A percentile compares a stretch with the other conserved stretches of the same genome.
Conservation (phyloP, 2,888 invertebrate genomes). For the Agonopterix subpropinquella region DNA sequence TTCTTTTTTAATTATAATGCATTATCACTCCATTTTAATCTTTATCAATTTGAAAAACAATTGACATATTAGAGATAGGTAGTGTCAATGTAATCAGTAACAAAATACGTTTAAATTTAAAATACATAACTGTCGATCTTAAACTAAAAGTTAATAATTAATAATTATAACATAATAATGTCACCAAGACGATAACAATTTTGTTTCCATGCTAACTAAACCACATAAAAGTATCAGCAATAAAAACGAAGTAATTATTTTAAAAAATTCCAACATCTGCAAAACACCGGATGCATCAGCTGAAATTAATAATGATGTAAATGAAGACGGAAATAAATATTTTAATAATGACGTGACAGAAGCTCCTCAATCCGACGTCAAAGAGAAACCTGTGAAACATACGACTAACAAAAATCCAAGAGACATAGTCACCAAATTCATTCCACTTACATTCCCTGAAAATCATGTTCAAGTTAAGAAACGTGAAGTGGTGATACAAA, state of each 20-base stretch:
- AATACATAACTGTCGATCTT: neutral
- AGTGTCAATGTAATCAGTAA: neutral
- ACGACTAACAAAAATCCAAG: conserved; percentile 47
- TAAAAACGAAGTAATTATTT: conserved; percentile 6
- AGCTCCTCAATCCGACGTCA: conserved; percentile 68
- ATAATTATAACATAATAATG: neutral
- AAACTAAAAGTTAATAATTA: neutral
- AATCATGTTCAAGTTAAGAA: conserved; percentile 55
- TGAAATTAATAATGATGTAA: conserved; percentile 60
- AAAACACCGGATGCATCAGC: conserved; percentile 66
- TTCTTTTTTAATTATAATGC: neutral
- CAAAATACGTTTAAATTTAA: neutral
- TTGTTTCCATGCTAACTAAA: neutral
- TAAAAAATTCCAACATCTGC: conserved; percentile 66
- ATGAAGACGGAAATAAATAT: conserved; percentile 40
- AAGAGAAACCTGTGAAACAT: conserved; percentile 61
- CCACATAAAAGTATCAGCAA: neutral
- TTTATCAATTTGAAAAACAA: neutral
- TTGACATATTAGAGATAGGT: neutral
- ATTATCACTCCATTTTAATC: neutral
- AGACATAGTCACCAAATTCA: conserved; percentile 61
- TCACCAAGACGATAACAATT: neutral
- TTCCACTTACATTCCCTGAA: conserved; percentile 72
- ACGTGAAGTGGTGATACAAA: conserved; percentile 69
- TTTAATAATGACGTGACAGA: conserved; percentile 63